Evolutionary conservation across 2,113 vertebrate species (phyloP), one percentile per base, ranked within the genome.

Genomic region (Ochotona princeps): DNA sequence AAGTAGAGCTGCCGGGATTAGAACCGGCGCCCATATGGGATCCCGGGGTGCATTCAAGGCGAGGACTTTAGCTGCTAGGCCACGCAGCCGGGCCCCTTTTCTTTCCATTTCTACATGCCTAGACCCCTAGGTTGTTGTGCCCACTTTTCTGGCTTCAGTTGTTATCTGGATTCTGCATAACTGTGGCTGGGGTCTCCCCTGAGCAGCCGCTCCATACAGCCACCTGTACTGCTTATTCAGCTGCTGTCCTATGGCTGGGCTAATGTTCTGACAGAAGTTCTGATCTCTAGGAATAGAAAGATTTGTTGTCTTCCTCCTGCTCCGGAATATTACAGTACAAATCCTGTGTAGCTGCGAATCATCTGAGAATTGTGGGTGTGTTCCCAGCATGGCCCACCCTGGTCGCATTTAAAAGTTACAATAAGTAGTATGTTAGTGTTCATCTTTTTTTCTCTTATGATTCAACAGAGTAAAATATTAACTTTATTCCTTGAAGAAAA

Each of bases 401-500:
- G 30, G n/a, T 83, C 76, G 82, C 20, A 30, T 93, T 74, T 82
- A 70, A 87, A 76, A 76, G 28, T 26, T 61, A 61, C 7, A 30
- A 28, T 74, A 60, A 79, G 20, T 73, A 20, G 73, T 90, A 57
- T 28, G 26, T n/a, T 60, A 17, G 26, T 92, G 92, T 90, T 92
- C 54, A 10, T 76, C 35, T 83, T 78, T 83, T 87, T 49, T 75
- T 11, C 47, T 90, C 32, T 69, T 80, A 69, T 1, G 89, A 35
- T 54, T 44, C 54, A 87, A 65, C 70, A 79, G 83, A 94, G 51
- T 81, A 11, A 61, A 91, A 88, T 70, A 66, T 25, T 70, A 21
- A 74, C 69, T 90, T 78, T 90, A 8, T 83, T 49, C 28, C 92
- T 78, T 92, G 47, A 96, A 72, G 44, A 80, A 92, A 54, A 91